Percentiles rank a stretch among this genome's conserved stretches.
Conservation (phyloP, 2,888 invertebrate species). For the Tuta absoluta region DNA sequence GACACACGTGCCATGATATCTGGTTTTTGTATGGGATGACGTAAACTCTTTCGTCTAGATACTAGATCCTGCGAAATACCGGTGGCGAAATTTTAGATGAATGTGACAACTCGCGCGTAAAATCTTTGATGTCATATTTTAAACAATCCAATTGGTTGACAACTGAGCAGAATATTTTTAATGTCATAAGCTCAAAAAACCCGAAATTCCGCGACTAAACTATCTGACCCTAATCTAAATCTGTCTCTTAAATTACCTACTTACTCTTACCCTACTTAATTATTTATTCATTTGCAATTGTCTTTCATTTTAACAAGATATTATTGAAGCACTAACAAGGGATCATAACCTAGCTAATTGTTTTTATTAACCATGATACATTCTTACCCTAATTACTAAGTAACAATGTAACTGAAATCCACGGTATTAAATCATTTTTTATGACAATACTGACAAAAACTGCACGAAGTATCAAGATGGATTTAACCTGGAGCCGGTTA, state of each 20-base stretch:
- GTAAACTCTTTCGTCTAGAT: too few relatives aligned
- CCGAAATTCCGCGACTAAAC: too few relatives aligned
- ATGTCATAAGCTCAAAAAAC: too few relatives aligned
- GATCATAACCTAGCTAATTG: not conserved
- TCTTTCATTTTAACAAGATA: not conserved
- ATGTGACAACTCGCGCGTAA: too few relatives aligned
- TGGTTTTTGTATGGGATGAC: too few relatives aligned
- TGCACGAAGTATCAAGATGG: not conserved
- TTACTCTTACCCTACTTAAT: not conserved
- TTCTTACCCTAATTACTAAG: slow-evolving; percentile 8
- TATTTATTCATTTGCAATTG: not conserved
- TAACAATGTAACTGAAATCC: slow-evolving; percentile 33
- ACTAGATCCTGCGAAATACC: too few relatives aligned
- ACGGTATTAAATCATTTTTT: slow-evolving; percentile 30
- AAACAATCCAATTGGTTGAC: too few relatives aligned
- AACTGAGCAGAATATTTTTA: too few relatives aligned
- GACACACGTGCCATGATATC: too few relatives aligned
- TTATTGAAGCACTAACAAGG: not conserved
- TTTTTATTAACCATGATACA: not conserved
- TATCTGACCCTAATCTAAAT: too few relatives aligned
- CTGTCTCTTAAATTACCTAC: not conserved
- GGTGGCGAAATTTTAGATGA: too few relatives aligned
- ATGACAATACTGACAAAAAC: not conserved
- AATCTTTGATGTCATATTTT: too few relatives aligned
- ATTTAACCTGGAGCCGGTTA: not conserved